Conservation (phyloP, 2,888 invertebrate genomes). For the Muschampia staudingeri region DNA sequence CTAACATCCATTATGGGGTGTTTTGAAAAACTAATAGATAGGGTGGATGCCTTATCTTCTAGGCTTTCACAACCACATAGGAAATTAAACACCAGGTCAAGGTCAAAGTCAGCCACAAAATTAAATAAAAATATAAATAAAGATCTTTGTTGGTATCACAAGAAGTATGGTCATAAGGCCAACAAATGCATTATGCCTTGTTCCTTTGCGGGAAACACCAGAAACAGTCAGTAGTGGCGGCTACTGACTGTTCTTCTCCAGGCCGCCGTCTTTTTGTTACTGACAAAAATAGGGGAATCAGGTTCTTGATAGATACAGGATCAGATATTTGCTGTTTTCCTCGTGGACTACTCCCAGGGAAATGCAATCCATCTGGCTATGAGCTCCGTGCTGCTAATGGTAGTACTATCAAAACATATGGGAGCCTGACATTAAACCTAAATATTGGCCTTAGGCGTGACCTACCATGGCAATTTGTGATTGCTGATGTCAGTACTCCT, state of each 20-base stretch:
- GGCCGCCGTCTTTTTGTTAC: conserved; percentile 26
- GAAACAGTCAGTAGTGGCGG: conserved; percentile 22
- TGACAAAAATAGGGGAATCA: conserved; percentile 1
- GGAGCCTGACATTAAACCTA: conserved; percentile 44
- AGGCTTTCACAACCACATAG: neutral
- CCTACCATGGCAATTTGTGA: conserved; percentile 48
- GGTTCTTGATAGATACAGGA: conserved; percentile 45
- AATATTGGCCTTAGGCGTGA: conserved; percentile 51
- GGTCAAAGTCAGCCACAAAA: neutral
- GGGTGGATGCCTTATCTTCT: neutral
- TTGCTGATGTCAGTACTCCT: conserved; percentile 53
- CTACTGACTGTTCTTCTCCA: neutral
- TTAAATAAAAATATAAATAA: too few species aligned
- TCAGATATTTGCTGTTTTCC: conserved; percentile 56
- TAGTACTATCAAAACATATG: conserved; percentile 56
- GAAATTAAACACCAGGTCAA: neutral
- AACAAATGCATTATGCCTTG: neutral
- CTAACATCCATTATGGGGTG: neutral
- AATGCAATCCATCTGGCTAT: conserved; percentile 33
- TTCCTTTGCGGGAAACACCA: neutral
- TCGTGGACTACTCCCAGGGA: neutral
- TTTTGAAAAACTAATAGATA: neutral
- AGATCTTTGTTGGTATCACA: conserved; percentile 8
- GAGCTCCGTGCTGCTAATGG: conserved; percentile 58
- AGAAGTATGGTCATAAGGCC: conserved; percentile 5